phyloP scores from a whole-genome alignment of 2,113 vertebrate species.

The Lepisosteus oculatus region DNA sequence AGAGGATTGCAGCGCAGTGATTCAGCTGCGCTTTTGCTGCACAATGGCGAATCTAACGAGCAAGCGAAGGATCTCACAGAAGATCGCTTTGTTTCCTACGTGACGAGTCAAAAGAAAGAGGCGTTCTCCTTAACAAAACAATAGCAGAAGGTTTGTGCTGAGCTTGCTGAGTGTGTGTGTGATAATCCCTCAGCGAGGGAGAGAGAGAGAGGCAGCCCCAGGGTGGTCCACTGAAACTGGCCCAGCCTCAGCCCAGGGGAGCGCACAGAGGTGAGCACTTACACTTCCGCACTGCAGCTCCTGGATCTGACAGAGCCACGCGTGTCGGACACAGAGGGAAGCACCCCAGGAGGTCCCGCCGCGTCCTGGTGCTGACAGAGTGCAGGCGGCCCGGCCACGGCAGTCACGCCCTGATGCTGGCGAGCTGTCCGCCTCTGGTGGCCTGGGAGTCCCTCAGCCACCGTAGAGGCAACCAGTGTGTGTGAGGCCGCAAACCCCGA shows the following conservation, averaged over 20 bases:
- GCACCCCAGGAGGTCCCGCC: background rate
- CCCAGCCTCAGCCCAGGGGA: background rate
- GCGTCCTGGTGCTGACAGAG: slow-evolving; percentile 5
- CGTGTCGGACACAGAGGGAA: slow-evolving; percentile 11
- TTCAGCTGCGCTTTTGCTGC: too few species aligned
- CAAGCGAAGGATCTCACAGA: background rate
- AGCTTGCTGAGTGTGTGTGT: background rate
- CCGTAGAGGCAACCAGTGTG: too few species aligned
- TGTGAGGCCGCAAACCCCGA: too few species aligned
- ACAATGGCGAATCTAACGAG: too few species aligned
- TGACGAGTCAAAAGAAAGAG: slow-evolving; percentile 4
- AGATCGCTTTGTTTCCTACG: slow-evolving; percentile 10
- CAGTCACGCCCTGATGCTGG: background rate
- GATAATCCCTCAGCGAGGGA: background rate
- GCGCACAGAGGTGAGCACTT: slow-evolving; percentile 10
- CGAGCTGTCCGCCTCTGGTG: too few species aligned
- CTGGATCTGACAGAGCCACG: slow-evolving; percentile 16
- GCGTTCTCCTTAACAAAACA: slow-evolving; percentile 10
- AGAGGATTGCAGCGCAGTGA: too few species aligned
- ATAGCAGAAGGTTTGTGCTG: slow-evolving; percentile 2
- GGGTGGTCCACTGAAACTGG: slow-evolving; percentile 13
- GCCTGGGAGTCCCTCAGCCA: too few species aligned
- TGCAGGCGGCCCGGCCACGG: background rate
- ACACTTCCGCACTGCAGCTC: slow-evolving; percentile 7
- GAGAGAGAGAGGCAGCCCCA: background rate